These are phyloP conservation scores for Seriola dumerili DNA, from an alignment of 2,113 vertebrate genomes.

Conservation along the genomic window DNA sequence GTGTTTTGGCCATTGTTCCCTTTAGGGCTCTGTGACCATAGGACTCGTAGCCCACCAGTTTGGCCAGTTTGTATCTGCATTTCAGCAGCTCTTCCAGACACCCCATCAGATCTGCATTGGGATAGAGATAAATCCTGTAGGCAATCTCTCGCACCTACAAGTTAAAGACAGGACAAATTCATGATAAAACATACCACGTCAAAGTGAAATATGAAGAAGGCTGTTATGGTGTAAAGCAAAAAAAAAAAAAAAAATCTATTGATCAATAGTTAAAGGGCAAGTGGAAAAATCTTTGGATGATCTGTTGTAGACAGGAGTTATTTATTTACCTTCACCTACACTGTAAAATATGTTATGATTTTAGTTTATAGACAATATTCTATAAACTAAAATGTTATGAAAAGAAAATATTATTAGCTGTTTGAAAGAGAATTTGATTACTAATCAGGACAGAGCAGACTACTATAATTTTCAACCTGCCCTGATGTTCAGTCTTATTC, in stretches of 20 bases:
- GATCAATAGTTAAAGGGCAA: background rate
- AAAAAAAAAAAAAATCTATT: background rate
- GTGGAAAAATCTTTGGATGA: background rate
- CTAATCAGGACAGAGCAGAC: background rate
- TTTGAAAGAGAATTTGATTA: background rate
- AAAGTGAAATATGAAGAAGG: background rate
- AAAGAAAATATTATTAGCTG: background rate
- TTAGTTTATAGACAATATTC: background rate
- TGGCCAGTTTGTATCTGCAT: constrained; percentile 90
- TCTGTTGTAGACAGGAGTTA: background rate
- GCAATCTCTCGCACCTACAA: constrained; percentile 94
- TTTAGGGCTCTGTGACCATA: constrained; percentile 94
- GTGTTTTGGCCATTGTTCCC: constrained; percentile 94
- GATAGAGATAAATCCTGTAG: constrained; percentile 95
- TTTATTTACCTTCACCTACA: background rate
- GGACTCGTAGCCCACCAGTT: constrained; percentile 92
- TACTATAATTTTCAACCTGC: background rate
- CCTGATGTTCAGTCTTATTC: background rate
- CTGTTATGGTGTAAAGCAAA: background rate
- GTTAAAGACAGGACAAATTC: constrained; percentile 9
- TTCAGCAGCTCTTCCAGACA: constrained; percentile 91
- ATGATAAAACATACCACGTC: background rate
- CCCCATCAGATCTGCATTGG: constrained; percentile 86
- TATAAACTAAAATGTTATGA: background rate
- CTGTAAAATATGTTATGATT: background rate